These are phyloP conservation scores for Microtus oregoni DNA, from an alignment of 2,113 vertebrate species.

Conservation along the genomic window DNA sequence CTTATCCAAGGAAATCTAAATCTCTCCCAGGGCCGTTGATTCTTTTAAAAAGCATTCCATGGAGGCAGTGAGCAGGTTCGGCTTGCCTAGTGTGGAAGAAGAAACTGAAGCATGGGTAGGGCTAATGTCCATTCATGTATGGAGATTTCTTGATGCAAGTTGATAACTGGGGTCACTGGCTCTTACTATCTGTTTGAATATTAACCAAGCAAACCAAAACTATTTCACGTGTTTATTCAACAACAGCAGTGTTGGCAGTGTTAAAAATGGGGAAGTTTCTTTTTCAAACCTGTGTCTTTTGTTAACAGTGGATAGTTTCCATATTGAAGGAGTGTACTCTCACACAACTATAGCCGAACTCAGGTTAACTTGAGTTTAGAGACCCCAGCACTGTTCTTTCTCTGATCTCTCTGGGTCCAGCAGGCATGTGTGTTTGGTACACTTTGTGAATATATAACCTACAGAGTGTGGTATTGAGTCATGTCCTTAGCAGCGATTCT, in stretches of 20 bases:
- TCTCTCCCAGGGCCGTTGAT: slow-evolving; percentile 57
- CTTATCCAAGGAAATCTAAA: slow-evolving; percentile 67
- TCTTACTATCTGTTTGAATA: neutral
- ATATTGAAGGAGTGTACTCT: neutral
- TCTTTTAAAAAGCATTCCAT: slow-evolving; percentile 59
- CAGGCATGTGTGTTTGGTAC: neutral
- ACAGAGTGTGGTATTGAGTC: neutral
- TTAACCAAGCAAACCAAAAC: neutral
- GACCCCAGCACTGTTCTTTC: neutral
- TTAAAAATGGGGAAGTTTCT: neutral
- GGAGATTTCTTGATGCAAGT: neutral
- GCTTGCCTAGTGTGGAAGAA: neutral
- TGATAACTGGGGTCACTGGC: neutral
- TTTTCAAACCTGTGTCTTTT: neutral
- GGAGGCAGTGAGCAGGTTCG: slow-evolving; percentile 10
- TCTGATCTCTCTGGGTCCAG: neutral
- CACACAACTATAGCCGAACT: neutral
- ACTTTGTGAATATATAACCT: neutral
- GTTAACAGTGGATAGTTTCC: neutral
- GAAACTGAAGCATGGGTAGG: neutral
- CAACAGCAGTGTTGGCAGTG: neutral
- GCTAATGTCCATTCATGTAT: neutral
- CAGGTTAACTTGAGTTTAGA: no score
- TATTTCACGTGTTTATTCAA: neutral
- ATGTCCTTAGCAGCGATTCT: neutral